Evolutionary conservation across 37 sponge, comb jelly and placozoan species (phyloP), one percentile per base, ranked within the genome.

Genomic region (Amphimedon queenslandica): DNA sequence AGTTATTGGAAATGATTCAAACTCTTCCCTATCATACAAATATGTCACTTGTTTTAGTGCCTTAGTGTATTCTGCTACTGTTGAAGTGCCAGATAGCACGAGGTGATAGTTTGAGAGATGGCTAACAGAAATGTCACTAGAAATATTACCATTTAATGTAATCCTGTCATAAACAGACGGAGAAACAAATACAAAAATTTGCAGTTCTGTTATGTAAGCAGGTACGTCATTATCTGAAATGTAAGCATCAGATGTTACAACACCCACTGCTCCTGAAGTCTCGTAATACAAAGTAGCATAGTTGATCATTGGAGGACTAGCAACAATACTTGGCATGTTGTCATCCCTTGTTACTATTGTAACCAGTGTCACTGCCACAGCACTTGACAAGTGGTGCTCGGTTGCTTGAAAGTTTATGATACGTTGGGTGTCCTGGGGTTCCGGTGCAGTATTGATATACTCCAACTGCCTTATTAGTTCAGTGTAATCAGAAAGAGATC

Each of bases 261-360:
- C 23, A n/a, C 23, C 51, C 0, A 75, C 69, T 3, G 69, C 76
- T 67, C 34, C 34, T 16, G 64, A 25, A 18, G 61, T 68, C 33
- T 78, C 76, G 16, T 35, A 28, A 27, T 47, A 74, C 28, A 60
- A 40, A 39, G 57, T 63, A 13, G n/a, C 64, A 24, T 29, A 61
- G 57, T 79, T 79, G 5, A 57, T 53, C 16, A 11, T 23, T 25
- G 76, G 76, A 51, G 76, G 71, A 8, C 40, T 33, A 2, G 80
- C 31, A 1, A 74, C 29, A 24, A 74, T 57, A 20, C 67, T 56
- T 23, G 89, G 89, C 42, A 84, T 57, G 35, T 80, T 58, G 56
- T 89, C 80, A 58, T 89, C 83, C 76, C 71, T 37, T 24, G 77
- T 77, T 41, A 63, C 42, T n/a, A 87, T 64, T 0, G 63, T 37